Conservation (phyloP, 2,888 invertebrate genomes). For the Drosophila fulvimacula region DNA sequence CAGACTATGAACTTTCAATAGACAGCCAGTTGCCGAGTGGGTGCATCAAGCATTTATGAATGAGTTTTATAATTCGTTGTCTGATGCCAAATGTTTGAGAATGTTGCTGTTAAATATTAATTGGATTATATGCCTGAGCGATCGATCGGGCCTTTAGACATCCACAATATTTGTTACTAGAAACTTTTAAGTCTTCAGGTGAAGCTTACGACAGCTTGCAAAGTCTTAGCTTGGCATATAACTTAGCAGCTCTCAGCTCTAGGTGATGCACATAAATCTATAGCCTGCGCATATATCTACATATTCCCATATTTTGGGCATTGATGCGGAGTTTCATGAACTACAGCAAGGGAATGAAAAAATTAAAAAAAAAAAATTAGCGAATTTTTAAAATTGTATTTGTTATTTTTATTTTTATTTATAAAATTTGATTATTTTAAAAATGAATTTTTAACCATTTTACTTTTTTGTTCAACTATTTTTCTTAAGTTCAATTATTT, state of each 20-base stretch:
- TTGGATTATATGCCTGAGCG: neutral
- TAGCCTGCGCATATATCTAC: neutral
- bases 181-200: neutral
- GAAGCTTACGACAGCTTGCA: no score
- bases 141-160: neutral
- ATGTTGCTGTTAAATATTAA: neutral
- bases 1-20: conserved; percentile 2
- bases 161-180: neutral
- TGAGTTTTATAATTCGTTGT: neutral
- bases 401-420: no score
- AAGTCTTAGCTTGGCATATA: no score
- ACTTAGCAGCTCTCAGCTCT: neutral
- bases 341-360: no score
- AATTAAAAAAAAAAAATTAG: no score
- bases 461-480: no score
- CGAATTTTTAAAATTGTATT: no score
- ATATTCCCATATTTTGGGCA: neutral
- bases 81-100: neutral
- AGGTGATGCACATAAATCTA: neutral
- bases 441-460: no score
- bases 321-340: no score
- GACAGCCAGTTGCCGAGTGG: conserved; percentile 1
- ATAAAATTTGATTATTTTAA: no score
- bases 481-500: neutral
- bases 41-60: neutral